Conservation (phyloP, 2,888 invertebrate genomes). For the Minunthozetes semirufus region DNA sequence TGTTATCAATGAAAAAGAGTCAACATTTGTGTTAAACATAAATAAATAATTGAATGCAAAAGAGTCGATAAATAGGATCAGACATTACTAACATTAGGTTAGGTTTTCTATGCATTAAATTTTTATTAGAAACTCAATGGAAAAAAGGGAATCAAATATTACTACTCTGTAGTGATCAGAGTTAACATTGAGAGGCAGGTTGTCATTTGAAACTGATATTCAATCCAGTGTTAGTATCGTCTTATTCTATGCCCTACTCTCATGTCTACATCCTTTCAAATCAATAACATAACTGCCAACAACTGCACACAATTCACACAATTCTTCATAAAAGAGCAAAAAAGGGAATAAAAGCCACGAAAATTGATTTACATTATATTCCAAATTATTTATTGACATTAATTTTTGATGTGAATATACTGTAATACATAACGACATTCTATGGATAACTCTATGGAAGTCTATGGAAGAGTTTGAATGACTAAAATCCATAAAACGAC, state of each 20-base stretch:
- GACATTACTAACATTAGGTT: neutral
- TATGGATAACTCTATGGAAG: neutral
- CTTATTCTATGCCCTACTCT: neutral
- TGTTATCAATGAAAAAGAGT: too few relatives aligned
- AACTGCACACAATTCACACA: neutral
- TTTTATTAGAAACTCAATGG: conserved; percentile 4
- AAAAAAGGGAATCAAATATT: conserved; percentile 10
- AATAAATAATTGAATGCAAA: conserved; percentile 18
- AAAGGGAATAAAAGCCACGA: neutral
- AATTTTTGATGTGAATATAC: neutral
- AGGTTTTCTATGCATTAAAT: conserved; percentile 22
- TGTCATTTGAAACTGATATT: conserved; percentile 26
- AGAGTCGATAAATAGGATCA: conserved; percentile 11
- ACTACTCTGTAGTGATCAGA: neutral
- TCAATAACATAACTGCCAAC: conserved; percentile 21
- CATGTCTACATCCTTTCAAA: conserved; percentile 11
- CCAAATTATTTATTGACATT: conserved; percentile 17
- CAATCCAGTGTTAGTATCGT: neutral
- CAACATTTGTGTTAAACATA: neutral
- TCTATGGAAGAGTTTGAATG: neutral
- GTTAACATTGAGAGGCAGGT: conserved; percentile 14
- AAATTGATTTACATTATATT: conserved; percentile 20
- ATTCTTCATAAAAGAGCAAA: neutral
- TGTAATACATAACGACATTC: neutral
- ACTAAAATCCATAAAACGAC: neutral